Conservation (phyloP, 2,113 vertebrate species). For the Dasyprocta punctata region DNA sequence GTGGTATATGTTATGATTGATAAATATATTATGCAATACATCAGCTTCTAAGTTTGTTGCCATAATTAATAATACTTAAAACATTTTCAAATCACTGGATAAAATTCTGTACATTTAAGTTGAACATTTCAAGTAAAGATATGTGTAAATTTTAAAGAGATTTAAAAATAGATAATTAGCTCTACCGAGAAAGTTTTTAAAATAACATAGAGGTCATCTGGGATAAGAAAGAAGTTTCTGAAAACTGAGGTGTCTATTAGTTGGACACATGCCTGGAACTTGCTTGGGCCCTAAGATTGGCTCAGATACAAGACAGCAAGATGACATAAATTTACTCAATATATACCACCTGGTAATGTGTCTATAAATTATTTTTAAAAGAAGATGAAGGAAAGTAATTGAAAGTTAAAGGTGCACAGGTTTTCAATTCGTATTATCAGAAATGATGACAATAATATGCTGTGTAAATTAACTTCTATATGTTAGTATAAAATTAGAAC, state of each 20-base stretch:
- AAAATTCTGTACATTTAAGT: background rate
- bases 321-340: background rate
- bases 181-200: background rate
- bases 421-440: background rate
- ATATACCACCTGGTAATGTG: background rate
- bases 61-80: background rate
- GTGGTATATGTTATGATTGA: background rate
- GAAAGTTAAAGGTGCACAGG: fast-evolving
- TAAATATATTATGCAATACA: background rate
- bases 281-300: background rate
- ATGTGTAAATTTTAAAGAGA: slow-evolving; percentile 27
- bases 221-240: slow-evolving; percentile 45
- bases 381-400: background rate
- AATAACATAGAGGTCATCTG: background rate
- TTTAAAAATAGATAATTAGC: slow-evolving; percentile 67
- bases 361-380: background rate
- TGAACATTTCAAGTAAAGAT: slow-evolving; percentile 9
- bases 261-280: slow-evolving; percentile 61
- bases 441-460: background rate
- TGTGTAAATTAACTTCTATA: background rate
- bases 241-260: background rate
- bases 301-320: background rate
- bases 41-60: background rate
- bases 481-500: background rate
- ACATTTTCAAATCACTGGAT: background rate